phyloP scores from a whole-genome alignment of 1,140 invertebrate species.

The Copidosoma floridanum region DNA sequence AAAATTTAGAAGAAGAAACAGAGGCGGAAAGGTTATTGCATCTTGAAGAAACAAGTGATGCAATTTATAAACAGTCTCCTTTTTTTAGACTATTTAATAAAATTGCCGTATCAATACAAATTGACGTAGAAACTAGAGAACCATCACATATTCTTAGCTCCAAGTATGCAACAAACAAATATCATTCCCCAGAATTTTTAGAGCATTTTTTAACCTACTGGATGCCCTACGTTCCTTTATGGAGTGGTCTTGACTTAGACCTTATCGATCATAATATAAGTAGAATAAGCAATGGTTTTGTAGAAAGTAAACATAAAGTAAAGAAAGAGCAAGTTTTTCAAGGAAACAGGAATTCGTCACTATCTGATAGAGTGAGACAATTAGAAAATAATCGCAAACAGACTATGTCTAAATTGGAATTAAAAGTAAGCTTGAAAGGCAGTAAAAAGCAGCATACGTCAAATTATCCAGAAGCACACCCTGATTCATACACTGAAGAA shows the following conservation, averaged over 20 bases:
- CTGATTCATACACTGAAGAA: neutral
- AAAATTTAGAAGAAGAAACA: neutral
- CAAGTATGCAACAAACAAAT: constrained; percentile 15
- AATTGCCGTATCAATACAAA: neutral
- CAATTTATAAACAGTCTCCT: neutral
- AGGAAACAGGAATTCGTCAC: neutral
- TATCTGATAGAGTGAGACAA: neutral
- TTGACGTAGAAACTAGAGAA: neutral
- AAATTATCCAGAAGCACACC: neutral
- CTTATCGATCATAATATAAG: neutral
- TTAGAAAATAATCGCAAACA: neutral
- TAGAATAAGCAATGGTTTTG: neutral
- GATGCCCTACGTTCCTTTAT: neutral
- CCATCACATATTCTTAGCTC: neutral
- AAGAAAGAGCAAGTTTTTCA: neutral
- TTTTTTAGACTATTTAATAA: neutral
- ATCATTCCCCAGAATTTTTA: constrained; percentile 25
- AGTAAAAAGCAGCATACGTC: neutral
- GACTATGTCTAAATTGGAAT: neutral
- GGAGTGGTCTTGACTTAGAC: neutral
- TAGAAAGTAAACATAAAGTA: neutral
- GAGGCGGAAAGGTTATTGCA: too few relatives aligned
- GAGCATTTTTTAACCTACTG: neutral
- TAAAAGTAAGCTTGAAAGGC: neutral
- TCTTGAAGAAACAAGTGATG: too few relatives aligned